Evolutionary conservation across 2,113 vertebrate species (phyloP).

Genomic region (Corythornis madagascariensis): DNA sequence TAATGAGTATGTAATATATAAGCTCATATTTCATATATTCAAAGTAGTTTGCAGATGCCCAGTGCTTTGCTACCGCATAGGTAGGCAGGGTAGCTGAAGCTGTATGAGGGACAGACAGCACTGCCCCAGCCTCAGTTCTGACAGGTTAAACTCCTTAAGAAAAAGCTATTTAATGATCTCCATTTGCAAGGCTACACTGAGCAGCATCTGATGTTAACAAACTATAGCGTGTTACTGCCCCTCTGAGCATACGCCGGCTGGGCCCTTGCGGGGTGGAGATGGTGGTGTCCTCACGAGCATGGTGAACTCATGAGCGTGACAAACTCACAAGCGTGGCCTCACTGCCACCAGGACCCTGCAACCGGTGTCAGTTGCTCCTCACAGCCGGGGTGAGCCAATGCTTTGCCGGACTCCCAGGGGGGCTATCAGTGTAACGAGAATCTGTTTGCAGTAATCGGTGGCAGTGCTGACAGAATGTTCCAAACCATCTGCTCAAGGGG

Average conservation of each 20-base stretch:
- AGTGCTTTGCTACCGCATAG: neutral
- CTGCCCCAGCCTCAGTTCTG: neutral
- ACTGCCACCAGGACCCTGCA: neutral
- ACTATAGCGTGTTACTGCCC: neutral
- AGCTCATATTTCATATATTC: slow-evolving; percentile 1
- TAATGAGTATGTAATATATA: slow-evolving; percentile 45
- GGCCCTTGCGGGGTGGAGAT: too few relatives aligned
- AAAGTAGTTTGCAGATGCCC: neutral
- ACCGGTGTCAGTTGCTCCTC: slow-evolving; percentile 14
- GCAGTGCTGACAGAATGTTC: slow-evolving; percentile 93
- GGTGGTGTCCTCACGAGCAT: too few relatives aligned
- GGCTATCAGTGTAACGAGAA: slow-evolving; percentile 86
- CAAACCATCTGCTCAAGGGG: slow-evolving; percentile 93
- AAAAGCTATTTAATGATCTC: neutral
- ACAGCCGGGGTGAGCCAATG: slow-evolving; percentile 46
- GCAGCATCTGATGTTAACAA: neutral
- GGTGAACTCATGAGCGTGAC: too few relatives aligned
- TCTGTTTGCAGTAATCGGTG: slow-evolving; percentile 93
- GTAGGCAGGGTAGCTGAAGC: neutral
- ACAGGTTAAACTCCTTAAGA: neutral
- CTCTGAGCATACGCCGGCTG: neutral
- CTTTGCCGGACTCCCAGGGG: slow-evolving; percentile 83
- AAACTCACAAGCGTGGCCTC: neutral
- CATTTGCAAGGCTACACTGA: neutral
- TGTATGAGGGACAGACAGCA: fast-evolving